Evolutionary conservation across 2,113 vertebrate genomes (phyloP), one percentile per base, ranked within the genome.

Genomic region (Chionodraco myersi): DNA sequence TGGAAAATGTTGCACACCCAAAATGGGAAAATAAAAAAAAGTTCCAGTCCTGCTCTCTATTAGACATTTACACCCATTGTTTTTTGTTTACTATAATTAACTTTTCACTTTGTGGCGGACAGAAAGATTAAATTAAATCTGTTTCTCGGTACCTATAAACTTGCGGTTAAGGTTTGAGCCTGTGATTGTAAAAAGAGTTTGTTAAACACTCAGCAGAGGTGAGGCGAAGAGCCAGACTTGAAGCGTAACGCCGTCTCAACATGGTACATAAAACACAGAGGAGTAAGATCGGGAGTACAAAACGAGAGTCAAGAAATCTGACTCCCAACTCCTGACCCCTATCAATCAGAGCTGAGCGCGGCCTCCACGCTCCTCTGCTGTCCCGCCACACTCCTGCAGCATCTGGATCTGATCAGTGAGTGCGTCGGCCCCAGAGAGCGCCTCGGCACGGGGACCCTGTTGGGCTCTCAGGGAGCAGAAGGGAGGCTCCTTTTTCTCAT

Each of bases 351-450:
- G 64, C 67, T 21, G 77, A 0, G 58, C 34, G 47, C 65, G 67
- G 77, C 77, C 81, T 84, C 26, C 80, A 64, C 61, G 12, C 77
- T 75, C 60, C 72, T 74, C 72, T 30, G 51, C 77, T 62, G 70
- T 85, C 81, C 70, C 77, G 87, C 72, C 82, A 79, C 85, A 65
- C 84, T 72, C 63, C 83, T 21, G 63, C 62, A 79, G 66, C 94
- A 95, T 94, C 94, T 95, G 95, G 90, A 91, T 89, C 77, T 56
- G 49, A 94, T 94, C 92, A 92, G 59, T 0, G 75, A 92, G 59
- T 0, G 75, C 51, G 5, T 7, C 62, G n/a, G 63, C 88, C 88
- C 82, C n/a, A 69, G 88, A 86, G 88, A 93, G 68, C 44, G 52
- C 66, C 62, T 77, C 62, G 21, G 77, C 76, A 70, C 76, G 51